phyloP scores from a whole-genome alignment of 2,113 vertebrate genomes.

The Falcunculus frontatus region DNA sequence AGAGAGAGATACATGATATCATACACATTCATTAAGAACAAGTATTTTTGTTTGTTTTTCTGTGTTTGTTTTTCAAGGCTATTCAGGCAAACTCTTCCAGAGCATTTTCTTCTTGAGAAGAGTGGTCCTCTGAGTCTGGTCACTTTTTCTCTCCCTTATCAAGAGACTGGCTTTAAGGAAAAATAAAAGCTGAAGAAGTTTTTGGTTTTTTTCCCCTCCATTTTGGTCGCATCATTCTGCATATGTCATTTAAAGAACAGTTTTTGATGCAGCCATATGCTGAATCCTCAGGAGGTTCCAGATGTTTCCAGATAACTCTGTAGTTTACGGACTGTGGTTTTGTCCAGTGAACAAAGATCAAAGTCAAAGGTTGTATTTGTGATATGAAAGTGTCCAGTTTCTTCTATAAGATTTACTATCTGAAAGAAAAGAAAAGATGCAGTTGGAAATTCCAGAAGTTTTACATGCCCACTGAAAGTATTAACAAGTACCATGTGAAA shows the following conservation, averaged over 20 bases:
- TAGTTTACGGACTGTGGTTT: constrained; percentile 94
- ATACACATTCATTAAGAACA: constrained; percentile 87
- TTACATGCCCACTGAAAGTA: neutral
- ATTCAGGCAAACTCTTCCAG: constrained; percentile 83
- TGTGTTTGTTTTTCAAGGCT: constrained; percentile 83
- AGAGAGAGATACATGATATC: constrained; percentile 78
- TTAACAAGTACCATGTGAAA: neutral
- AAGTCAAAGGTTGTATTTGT: constrained; percentile 99
- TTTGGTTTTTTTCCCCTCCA: constrained; percentile 3
- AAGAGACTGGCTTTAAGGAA: constrained; percentile 77
- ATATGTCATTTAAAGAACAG: constrained; percentile 68
- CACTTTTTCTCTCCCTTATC: constrained; percentile 66
- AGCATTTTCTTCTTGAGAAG: constrained; percentile 78
- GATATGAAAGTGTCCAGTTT: constrained; percentile 99
- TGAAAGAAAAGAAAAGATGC: constrained; percentile 65
- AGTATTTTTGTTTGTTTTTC: constrained; percentile 60
- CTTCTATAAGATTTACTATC: constrained; percentile 98
- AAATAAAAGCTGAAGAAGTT: constrained; percentile 72
- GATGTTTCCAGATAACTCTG: constrained; percentile 96
- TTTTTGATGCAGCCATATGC: constrained; percentile 73
- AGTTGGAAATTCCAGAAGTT: neutral
- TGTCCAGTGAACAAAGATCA: constrained; percentile 97
- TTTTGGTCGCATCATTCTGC: constrained; percentile 72
- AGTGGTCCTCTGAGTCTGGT: constrained; percentile 72
- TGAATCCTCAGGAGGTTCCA: constrained; percentile 84